These are phyloP conservation scores for Crypturellus undulatus DNA, from an alignment of 2,113 vertebrate species.

Conservation along the genomic window DNA sequence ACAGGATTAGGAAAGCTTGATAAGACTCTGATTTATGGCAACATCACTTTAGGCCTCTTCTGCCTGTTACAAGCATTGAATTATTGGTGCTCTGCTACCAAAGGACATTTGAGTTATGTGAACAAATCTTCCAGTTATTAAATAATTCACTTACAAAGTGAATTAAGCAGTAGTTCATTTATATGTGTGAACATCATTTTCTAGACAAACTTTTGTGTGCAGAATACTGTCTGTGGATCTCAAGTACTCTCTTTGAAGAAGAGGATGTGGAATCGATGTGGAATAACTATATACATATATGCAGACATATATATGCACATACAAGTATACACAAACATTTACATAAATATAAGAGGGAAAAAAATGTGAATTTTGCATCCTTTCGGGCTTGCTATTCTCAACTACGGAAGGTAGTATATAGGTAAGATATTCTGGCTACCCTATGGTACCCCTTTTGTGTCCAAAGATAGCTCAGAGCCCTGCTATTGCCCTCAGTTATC, in stretches of 20 bases:
- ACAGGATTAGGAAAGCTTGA: constrained; percentile 1
- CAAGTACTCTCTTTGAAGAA: neutral
- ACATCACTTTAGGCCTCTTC: neutral
- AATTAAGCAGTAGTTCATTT: neutral
- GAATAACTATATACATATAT: neutral
- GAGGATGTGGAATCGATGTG: neutral
- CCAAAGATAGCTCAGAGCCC: neutral
- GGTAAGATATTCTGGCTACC: neutral
- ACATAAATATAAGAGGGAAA: neutral
- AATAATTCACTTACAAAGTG: neutral
- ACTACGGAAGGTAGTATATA: neutral
- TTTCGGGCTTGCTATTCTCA: neutral
- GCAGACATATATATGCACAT: rapidly evolving
- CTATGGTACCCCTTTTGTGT: neutral
- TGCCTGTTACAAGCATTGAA: neutral
- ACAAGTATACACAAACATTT: neutral
- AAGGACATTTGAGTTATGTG: neutral
- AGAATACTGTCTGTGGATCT: neutral
- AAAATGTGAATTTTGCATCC: neutral
- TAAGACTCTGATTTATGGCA: constrained; percentile 16
- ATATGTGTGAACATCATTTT: neutral
- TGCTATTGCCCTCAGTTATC: neutral
- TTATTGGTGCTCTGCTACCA: neutral
- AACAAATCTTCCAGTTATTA: neutral
- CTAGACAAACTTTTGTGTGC: neutral